These are phyloP conservation scores for Loxodonta africana DNA, from an alignment of 2,113 vertebrate genomes.

Conservation along the genomic window DNA sequence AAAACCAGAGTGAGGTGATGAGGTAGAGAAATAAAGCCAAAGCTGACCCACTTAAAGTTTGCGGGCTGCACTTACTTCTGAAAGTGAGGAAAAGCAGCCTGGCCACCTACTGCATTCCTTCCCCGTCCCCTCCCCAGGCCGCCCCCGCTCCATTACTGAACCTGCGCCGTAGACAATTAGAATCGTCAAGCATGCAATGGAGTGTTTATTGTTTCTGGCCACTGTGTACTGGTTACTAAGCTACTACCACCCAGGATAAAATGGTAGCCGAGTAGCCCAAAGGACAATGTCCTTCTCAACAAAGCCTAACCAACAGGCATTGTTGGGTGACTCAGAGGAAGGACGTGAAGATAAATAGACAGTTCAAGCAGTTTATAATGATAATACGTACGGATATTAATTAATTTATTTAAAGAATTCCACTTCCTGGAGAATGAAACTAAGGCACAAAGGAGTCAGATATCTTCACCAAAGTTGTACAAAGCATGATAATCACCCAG, in stretches of 20 bases:
- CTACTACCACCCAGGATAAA: neutral
- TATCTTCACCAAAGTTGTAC: neutral
- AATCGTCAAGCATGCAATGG: neutral
- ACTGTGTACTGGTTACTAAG: conserved; percentile 50
- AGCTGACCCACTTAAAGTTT: conserved; percentile 14
- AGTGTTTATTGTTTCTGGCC: conserved; percentile 2
- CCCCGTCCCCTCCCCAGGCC: accelerated
- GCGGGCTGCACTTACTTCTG: neutral
- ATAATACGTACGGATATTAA: neutral
- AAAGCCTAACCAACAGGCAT: neutral
- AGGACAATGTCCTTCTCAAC: conserved; percentile 23
- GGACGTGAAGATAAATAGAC: neutral
- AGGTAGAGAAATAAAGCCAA: conserved; percentile 32
- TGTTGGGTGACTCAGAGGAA: neutral
- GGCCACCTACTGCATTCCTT: neutral
- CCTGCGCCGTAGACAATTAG: neutral
- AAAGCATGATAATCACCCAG: neutral
- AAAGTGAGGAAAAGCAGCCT: neutral
- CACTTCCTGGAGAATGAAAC: conserved; percentile 10
- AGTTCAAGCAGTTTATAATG: neutral
- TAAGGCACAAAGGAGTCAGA: neutral
- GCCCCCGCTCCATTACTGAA: neutral
- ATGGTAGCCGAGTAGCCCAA: neutral
- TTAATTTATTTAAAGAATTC: neutral
- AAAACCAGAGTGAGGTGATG: neutral